Base-by-base conservation (phyloP, 1,140 invertebrate species). In the Drosophila pruinosa region DNA sequence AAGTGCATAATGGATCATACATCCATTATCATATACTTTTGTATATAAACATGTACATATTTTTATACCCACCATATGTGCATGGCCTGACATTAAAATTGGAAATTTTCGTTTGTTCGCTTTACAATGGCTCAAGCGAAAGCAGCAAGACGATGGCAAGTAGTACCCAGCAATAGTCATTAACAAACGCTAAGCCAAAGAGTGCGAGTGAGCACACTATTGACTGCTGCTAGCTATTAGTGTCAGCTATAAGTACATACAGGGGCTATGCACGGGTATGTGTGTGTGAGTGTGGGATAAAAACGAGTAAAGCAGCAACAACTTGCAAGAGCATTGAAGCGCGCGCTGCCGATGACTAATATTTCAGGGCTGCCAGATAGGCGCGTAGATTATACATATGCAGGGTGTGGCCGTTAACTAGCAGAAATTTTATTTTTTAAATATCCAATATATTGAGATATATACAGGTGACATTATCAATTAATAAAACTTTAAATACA, bases 271-370 rank as follows among this genome's bases (percentile, higher is more conserved):
- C 31, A 22, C 31, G 14, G n/a, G n/a, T n/a, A 38, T 63, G 22
- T 63, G 31, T 24, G 39, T 54, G 19, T 63, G 56, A 54, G 70
- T 72, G 64, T 72, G 63, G 64, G 70, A 61, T 72, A 72, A 72
- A n/a, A 61, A 72, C 70, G 64, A 59, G 48, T 56, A 72, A 59
- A 21, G 15, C 17, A 68, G 48, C 64, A 47, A 68, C 69, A 67
- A 47, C 15, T 57, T 14, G 17, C 17, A 52, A 72, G 56, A 68
- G 70, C 62, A 67, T 59, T 72, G 47, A 67, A 72, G 70, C 69
- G 69, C 68, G 68, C 69, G 45, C 63, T 56, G 56, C 21, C 64
- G 70, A 61, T 72, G 70, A 72, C 70, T 72, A 72, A 72, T 56
- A 65, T 72, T 61, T 68, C 54, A 72, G 63, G 48, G 70, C 54